phyloP scores from a whole-genome alignment of 2,888 invertebrate species.

The Druceiella hillmani region DNA sequence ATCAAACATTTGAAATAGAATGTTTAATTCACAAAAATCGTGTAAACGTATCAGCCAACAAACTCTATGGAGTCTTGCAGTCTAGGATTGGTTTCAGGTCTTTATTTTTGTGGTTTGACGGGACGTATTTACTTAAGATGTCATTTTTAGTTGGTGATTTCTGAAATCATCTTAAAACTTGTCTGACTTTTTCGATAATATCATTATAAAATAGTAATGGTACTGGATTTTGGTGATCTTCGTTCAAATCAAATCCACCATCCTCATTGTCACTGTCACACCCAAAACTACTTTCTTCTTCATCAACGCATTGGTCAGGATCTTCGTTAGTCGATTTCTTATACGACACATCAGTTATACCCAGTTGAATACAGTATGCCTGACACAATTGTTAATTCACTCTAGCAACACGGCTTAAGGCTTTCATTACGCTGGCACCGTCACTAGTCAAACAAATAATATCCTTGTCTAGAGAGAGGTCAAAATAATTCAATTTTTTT shows the following conservation, averaged over 20 bases:
- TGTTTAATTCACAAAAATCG: no score
- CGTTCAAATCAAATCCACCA: neutral
- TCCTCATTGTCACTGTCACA: slow-evolving; percentile 3
- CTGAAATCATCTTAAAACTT: neutral
- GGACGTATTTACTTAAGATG: no score
- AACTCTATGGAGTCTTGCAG: no score
- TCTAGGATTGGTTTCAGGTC: no score
- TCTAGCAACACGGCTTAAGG: no score
- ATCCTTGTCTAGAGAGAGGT: neutral
- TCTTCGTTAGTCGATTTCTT: neutral
- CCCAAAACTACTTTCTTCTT: neutral
- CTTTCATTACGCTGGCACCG: no score
- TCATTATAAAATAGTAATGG: neutral
- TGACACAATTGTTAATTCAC: neutral
- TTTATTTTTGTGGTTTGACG: no score
- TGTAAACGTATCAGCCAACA: no score
- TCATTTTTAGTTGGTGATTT: slow-evolving; percentile 2
- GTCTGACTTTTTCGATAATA: slow-evolving; percentile 1
- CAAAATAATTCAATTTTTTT: neutral
- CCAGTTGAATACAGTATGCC: neutral
- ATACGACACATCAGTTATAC: slow-evolving; percentile 2
- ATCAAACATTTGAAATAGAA: no score
- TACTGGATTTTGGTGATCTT: neutral
- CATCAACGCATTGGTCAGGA: neutral
- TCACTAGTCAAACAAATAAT: no score